Evolutionary conservation across 2,797 vertebrate species (phyloP), one percentile per base, ranked within the genome.

Genomic region (Crenichthys baileyi): DNA sequence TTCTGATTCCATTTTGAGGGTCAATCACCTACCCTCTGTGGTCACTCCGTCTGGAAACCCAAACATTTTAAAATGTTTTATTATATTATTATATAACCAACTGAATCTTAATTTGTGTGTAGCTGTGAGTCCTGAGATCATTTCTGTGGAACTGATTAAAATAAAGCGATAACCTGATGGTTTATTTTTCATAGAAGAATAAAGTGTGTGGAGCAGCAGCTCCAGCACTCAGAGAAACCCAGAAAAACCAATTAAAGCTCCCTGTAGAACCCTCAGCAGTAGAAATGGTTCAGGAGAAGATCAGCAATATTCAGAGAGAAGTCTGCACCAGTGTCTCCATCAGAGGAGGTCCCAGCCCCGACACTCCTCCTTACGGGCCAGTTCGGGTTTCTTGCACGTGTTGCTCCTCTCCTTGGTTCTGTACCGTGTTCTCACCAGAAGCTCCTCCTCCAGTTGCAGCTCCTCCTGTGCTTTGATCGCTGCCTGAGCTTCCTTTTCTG

Each of bases 351-450:
- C 41, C 48, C 0, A 0, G 2, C 83, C 65, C 7, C 79, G 7
- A 16, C 70, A 0, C 22, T 82, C 81, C 72, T 78, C 0, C 58
- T 90, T 89, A 0, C 72, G 74, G 51, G 8, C 5, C 53, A 87
- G 2, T 1, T 84, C 72, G 22, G 72, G 76, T 16, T 70, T 76
- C 1, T 26, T 68, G 67, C n/a, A 39, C 0, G 58, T 50, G 70
- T 86, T 76, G 20, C 24, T 53, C 51, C 88, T 79, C 24, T 82
- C 46, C 36, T 83, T 88, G 1, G 55, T 44, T 78, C 11, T 83
- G 85, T 39, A 79, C 0, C 85, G 87, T 15, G 87, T 88, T 44
- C 1, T 77, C 12, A 87, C 24, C 0, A 1, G 41, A 70, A 89
- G 0, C 0, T 86, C 51, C 0, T 24, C 8, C 5, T 29, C 4